Conservation (phyloP, 2,113 vertebrate species). For the Actenoides lindsayi region DNA sequence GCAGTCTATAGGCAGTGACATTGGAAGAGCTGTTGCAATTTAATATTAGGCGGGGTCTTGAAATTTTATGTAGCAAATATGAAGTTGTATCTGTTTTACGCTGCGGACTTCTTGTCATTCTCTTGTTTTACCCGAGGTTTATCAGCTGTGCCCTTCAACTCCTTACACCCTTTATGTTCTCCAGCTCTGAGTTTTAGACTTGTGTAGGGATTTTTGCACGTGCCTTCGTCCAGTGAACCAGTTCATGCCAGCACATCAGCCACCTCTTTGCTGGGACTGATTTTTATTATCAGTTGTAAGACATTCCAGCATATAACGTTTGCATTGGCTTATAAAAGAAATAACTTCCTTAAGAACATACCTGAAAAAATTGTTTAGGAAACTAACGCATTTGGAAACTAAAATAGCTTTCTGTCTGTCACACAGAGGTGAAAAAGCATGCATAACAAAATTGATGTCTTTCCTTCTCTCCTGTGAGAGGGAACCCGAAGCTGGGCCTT, state of each 20-base stretch:
- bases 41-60: not conserved
- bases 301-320: not conserved
- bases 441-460: not conserved
- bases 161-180: not conserved
- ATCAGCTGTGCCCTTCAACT: not conserved
- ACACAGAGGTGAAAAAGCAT: not conserved
- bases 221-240: not conserved
- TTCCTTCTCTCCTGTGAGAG: not conserved
- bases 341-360: not conserved
- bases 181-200: not conserved
- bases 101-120: not conserved
- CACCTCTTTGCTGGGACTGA: not conserved
- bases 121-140: not conserved
- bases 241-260: not conserved
- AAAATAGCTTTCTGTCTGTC: not conserved
- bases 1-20: not conserved
- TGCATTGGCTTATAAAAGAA: not conserved
- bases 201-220: not conserved
- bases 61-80: not conserved
- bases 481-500: not conserved
- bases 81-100: not conserved
- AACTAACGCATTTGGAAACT: not conserved
- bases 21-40: not conserved
- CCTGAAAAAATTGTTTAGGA: not conserved
- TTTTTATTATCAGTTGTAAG: not conserved